These are phyloP conservation scores for Penelope pileata DNA, from an alignment of 2,113 vertebrate genomes.

Conservation along the genomic window DNA sequence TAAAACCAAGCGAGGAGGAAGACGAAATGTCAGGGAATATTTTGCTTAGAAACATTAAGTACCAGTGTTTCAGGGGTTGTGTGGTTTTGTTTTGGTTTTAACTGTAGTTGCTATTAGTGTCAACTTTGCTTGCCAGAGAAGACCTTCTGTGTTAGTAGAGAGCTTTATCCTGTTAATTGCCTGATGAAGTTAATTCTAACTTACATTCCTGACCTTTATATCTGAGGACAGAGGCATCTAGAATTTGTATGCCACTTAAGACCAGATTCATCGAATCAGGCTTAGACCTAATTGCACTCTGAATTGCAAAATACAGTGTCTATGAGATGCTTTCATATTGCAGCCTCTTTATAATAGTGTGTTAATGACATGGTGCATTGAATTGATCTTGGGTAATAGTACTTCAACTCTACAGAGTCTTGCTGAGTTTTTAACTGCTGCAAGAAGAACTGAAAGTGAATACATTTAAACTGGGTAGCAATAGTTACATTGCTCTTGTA, in stretches of 20 bases:
- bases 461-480: not conserved
- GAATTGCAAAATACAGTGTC: constrained; percentile 28
- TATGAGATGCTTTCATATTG: not conserved
- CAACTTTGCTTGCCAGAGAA: not conserved
- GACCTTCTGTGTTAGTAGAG: not conserved
- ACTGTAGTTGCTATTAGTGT: not conserved
- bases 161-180: not conserved
- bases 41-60: not conserved
- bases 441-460: not conserved
- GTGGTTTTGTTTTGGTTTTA: not conserved
- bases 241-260: constrained; percentile 42
- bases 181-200: not conserved
- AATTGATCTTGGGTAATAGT: constrained; percentile 32
- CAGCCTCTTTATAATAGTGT: not conserved
- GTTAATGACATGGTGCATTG: not conserved
- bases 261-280: not conserved
- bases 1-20: not conserved
- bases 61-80: not conserved
- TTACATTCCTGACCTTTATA: not conserved
- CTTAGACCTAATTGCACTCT: constrained; percentile 14
- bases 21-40: not conserved
- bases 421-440: not conserved
- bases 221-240: not conserved
- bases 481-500: not conserved
- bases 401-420: constrained; percentile 21